These are phyloP conservation scores for Adrianichthys oophorus DNA, from an alignment of 2,797 vertebrate genomes.

Conservation along the genomic window DNA sequence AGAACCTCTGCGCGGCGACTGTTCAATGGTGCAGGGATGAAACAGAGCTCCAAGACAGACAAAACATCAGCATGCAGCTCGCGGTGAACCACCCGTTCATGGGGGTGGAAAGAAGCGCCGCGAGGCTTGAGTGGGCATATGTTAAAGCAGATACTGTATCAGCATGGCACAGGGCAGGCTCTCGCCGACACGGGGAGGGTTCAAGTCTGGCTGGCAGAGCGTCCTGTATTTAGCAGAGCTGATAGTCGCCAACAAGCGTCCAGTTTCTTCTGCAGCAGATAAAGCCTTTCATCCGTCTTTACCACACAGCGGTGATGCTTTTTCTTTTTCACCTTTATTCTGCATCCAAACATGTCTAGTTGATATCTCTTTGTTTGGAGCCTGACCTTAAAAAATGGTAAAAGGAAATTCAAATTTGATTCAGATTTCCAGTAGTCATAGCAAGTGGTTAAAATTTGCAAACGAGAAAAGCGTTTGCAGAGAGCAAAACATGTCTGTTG, in stretches of 20 bases:
- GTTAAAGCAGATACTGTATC: conserved; percentile 72
- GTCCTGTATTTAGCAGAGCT: conserved; percentile 35
- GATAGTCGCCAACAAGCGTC: conserved; percentile 43
- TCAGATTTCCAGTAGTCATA: conserved; percentile 21
- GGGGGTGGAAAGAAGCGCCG: conserved; percentile 21
- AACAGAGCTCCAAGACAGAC: conserved; percentile 22
- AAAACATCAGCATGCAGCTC: conserved; percentile 57
- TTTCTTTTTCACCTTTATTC: conserved; percentile 10
- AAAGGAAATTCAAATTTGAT: conserved; percentile 26
- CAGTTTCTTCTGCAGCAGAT: conserved; percentile 17
- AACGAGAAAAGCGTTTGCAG: conserved; percentile 23
- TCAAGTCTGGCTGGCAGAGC: conserved; percentile 52
- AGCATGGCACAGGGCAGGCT: conserved; percentile 55
- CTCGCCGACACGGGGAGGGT: conserved; percentile 47
- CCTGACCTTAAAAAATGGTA: conserved; percentile 24
- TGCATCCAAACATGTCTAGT: neutral
- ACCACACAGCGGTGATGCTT: conserved; percentile 29
- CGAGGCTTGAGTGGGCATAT: conserved; percentile 59
- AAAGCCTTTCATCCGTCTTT: conserved; percentile 20
- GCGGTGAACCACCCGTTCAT: neutral
- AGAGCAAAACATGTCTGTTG: conserved; percentile 49
- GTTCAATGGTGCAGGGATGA: conserved; percentile 41
- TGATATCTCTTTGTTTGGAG: conserved; percentile 13
- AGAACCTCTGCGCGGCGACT: conserved; percentile 6
- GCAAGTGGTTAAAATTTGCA: conserved; percentile 40